Percentiles rank a stretch among this genome's conserved stretches.
Conservation (phyloP, 1,140 invertebrate genomes). For the Lasioglossum baleicum region DNA sequence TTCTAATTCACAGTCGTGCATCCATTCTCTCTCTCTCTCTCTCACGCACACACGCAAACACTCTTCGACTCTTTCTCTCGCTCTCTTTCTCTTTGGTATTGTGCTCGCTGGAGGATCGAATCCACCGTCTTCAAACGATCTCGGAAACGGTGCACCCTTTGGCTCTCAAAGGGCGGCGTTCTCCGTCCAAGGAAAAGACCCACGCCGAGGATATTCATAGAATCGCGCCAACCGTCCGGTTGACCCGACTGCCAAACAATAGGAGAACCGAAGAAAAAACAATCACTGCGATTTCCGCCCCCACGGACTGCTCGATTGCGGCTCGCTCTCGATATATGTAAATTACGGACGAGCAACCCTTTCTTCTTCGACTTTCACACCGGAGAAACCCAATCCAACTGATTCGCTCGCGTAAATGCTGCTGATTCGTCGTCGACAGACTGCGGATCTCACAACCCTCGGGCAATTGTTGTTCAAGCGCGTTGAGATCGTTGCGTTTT, state of each 20-base stretch:
- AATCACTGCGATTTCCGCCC: too few relatives aligned
- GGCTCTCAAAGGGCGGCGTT: neutral
- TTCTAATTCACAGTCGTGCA: too few relatives aligned
- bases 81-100: constrained; percentile 14
- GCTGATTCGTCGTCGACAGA: too few relatives aligned
- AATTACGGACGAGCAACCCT: too few relatives aligned
- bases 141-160: neutral
- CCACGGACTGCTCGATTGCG: too few relatives aligned
- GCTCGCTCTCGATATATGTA: too few relatives aligned
- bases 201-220: neutral
- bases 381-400: too few relatives aligned
- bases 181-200: neutral
- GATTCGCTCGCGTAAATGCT: too few relatives aligned
- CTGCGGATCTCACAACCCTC: too few relatives aligned
- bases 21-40: neutral
- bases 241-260: neutral
- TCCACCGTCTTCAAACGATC: constrained; percentile 24
- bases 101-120: constrained; percentile 20
- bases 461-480: too few relatives aligned
- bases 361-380: too few relatives aligned
- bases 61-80: constrained; percentile 4
- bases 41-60: neutral
- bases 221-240: neutral
- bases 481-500: too few relatives aligned
- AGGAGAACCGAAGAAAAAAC: neutral